A percentile compares a stretch with the other conserved stretches of the same genome.
phyloP scores from a whole-genome alignment of 2,113 vertebrate genomes.

The Boulengeromyrus knoepffleri region DNA sequence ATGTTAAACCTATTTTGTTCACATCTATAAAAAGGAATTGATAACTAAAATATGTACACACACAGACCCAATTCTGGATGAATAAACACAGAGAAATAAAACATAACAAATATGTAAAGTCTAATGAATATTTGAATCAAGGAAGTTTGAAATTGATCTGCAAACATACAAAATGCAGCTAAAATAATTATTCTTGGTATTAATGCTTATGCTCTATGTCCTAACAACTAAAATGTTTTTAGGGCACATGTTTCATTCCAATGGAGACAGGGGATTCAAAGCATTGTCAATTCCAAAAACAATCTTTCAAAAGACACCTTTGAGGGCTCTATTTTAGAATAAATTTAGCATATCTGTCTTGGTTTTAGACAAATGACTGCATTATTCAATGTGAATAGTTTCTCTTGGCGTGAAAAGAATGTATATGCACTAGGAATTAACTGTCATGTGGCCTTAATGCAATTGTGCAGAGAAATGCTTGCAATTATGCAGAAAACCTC shows the following conservation, averaged over 20 bases:
- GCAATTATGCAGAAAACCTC: constrained; percentile 46
- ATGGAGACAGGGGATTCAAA: background rate
- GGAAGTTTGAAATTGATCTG: background rate
- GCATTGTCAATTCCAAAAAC: constrained; percentile 34
- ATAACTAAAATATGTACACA: background rate
- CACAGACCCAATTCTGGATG: background rate
- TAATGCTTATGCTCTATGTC: background rate
- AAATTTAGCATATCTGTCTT: constrained; percentile 49
- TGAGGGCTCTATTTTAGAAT: constrained; percentile 43
- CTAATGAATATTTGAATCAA: background rate
- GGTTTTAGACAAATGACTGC: constrained; percentile 58
- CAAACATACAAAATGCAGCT: background rate
- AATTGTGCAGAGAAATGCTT: constrained; percentile 46
- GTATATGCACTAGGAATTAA: constrained; percentile 50
- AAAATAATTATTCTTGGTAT: background rate
- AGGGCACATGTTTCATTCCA: constrained; percentile 7
- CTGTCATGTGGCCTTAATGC: constrained; percentile 32
- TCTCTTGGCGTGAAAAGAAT: constrained; percentile 46
- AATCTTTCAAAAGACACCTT: constrained; percentile 17
- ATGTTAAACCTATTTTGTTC: background rate
- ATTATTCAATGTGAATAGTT: constrained; percentile 49
- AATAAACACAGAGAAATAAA: background rate
- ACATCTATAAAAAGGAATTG: background rate
- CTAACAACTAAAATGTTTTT: background rate
- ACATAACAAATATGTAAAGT: background rate